A percentile compares a stretch with the other conserved stretches of the same genome.
Conservation (phyloP, 2,113 vertebrate species). For the Diadophis punctatus region DNA sequence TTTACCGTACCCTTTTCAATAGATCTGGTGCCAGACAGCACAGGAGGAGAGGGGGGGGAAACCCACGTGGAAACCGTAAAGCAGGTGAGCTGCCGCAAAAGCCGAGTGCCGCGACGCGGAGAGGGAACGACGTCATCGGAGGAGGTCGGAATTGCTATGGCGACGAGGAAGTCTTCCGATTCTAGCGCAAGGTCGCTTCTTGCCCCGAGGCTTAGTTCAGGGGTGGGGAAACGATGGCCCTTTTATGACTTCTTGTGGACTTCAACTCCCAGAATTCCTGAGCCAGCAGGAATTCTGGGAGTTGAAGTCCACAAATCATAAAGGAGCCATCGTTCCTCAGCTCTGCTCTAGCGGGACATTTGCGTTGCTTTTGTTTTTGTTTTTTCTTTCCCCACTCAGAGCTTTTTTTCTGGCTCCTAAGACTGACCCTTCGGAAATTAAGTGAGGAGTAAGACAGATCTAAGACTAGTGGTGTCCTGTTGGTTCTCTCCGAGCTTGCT, state of each 20-base stretch:
- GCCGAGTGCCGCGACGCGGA: not conserved
- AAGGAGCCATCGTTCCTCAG: not conserved
- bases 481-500: too few relatives aligned
- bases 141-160: not conserved
- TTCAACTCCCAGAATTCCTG: too few relatives aligned
- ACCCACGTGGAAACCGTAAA: slow-evolving; percentile 4
- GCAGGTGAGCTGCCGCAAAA: not conserved
- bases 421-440: not conserved
- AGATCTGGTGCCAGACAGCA: too few relatives aligned
- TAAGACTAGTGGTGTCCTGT: not conserved
- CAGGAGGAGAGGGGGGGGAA: fast-evolving
- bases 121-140: not conserved
- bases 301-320: not conserved
- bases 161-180: not conserved
- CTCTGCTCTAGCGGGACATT: not conserved
- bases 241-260: not conserved
- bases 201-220: too few relatives aligned
- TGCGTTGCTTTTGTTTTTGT: not conserved
- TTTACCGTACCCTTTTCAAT: not conserved
- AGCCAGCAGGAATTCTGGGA: not conserved
- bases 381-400: not conserved
- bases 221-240: not conserved
- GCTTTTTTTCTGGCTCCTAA: not conserved
- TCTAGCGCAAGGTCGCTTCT: too few relatives aligned
- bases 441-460: not conserved